Evolutionary conservation across 1,140 invertebrate genomes (phyloP).

Genomic region (Telenomus remus): DNA sequence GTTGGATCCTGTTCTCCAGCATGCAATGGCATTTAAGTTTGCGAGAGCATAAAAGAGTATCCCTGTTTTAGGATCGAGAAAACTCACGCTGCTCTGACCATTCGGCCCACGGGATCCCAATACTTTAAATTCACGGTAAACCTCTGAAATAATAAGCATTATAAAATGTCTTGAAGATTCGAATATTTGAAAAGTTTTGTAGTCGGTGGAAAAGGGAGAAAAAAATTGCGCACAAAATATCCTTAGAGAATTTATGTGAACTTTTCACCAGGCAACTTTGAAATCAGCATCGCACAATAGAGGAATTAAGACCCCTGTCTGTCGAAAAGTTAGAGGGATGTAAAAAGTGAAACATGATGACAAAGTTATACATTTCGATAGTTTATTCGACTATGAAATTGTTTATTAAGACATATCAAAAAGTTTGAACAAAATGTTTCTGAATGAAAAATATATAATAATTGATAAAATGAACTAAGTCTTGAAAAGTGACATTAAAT

Average conservation of each 20-base stretch:
- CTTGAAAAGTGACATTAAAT: too few relatives aligned
- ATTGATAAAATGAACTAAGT: too few relatives aligned
- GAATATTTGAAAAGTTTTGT: too few relatives aligned
- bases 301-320: background rate
- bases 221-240: background rate
- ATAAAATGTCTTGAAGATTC: background rate
- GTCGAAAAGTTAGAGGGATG: too few relatives aligned
- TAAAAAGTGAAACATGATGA: too few relatives aligned
- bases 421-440: too few relatives aligned
- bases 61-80: constrained; percentile 82
- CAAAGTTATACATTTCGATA: too few relatives aligned
- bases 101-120: constrained; percentile 82
- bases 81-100: constrained; percentile 84
- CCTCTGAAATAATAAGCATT: constrained; percentile 62
- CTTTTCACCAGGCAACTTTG: too few relatives aligned
- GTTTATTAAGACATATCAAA: too few relatives aligned
- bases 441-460: too few relatives aligned
- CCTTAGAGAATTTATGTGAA: background rate
- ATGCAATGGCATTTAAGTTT: constrained; percentile 85
- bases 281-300: constrained; percentile 4
- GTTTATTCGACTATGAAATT: too few relatives aligned
- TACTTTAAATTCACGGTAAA: constrained; percentile 80
- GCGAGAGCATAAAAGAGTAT: constrained; percentile 85
- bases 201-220: too few relatives aligned
- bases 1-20: constrained; percentile 83